Conservation (phyloP, 2,113 vertebrate species). For the Micronisus gabar region DNA sequence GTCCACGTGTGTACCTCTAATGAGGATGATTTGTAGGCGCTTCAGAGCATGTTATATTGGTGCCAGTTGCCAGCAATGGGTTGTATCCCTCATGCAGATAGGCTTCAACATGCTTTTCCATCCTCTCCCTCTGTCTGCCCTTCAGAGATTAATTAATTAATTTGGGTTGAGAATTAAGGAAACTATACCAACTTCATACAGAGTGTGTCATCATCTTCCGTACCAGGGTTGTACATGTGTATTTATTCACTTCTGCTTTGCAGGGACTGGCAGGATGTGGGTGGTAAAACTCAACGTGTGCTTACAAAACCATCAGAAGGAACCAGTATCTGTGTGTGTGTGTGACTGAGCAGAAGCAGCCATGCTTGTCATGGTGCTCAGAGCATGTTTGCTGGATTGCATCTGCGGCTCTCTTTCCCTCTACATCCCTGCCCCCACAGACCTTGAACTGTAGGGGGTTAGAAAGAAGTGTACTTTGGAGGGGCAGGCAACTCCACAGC, state of each 20-base stretch:
- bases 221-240: not conserved
- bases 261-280: constrained; percentile 48
- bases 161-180: not conserved
- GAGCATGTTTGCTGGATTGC: not conserved
- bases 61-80: not conserved
- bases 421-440: rapidly evolving
- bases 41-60: not conserved
- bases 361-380: rapidly evolving
- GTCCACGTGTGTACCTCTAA: not conserved
- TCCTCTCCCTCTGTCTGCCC: not conserved
- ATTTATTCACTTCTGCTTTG: constrained; percentile 39
- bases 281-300: not conserved
- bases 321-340: not conserved
- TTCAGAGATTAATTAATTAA: not conserved
- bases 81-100: not conserved
- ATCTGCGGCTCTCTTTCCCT: not conserved
- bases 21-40: not conserved
- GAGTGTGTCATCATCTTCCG: not conserved
- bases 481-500: not conserved
- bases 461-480: not conserved
- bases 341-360: not conserved
- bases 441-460: not conserved
- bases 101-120: not conserved
- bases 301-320: not conserved
- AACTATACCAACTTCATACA: not conserved